phyloP scores from a whole-genome alignment of 2,888 invertebrate genomes.

The Metopia argyrocephala region DNA sequence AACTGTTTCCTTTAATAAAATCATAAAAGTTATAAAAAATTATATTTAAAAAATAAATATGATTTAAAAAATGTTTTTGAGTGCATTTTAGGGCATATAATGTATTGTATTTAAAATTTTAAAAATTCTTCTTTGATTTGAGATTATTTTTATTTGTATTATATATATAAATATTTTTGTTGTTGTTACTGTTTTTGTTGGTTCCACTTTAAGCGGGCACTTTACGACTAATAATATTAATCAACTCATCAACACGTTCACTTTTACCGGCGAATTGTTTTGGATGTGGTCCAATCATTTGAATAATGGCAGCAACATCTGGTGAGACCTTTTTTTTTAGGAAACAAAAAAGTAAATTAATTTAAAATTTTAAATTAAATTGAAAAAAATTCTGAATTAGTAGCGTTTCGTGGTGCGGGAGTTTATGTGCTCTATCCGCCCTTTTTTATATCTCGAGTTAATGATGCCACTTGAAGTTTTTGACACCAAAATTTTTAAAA shows the following conservation, averaged over 20 bases:
- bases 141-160: not conserved
- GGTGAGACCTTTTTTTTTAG: conserved; percentile 90
- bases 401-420: too few species aligned
- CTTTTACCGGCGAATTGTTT: conserved; percentile 89
- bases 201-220: conserved; percentile 76
- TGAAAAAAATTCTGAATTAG: too few species aligned
- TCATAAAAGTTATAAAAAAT: conserved; percentile 33
- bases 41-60: conserved; percentile 7
- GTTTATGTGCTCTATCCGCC: too few species aligned
- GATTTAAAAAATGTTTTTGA: conserved; percentile 22
- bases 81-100: too few species aligned
- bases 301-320: conserved; percentile 92
- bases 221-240: conserved; percentile 86
- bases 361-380: too few species aligned
- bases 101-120: too few species aligned
- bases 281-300: conserved; percentile 94
- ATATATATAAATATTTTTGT: not conserved
- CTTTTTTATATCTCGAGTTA: too few species aligned
- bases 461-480: too few species aligned
- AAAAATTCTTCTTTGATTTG: not conserved
- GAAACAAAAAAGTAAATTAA: conserved; percentile 45
- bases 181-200: conserved; percentile 2
- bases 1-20: conserved; percentile 26
- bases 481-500: too few species aligned
- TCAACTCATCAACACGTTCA: conserved; percentile 88